Base-by-base conservation (phyloP, 2,113 vertebrate species). In the Orcinus orca region DNA sequence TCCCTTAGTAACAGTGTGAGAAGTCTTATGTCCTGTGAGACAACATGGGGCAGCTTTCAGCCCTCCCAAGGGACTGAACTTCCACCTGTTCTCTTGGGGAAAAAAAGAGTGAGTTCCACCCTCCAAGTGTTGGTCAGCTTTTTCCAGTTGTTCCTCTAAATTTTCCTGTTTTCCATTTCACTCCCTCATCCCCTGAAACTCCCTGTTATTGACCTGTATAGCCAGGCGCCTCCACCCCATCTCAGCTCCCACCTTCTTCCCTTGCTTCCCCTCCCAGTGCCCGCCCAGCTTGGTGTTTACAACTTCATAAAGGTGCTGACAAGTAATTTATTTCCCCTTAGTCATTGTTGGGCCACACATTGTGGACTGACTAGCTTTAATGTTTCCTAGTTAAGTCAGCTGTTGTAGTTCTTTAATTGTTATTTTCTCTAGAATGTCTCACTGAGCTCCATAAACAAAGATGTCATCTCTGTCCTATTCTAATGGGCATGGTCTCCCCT, bases 241-340 rank as follows among this genome's bases (percentile, higher is more conserved):
- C 31, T 60, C 29, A 76, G 0, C 70, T 80, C 38, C 87, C 50
- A 36, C 63, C 85, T 80, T 53, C 31, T 53, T 80, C n/a, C 12
- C 36, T 80, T 80, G 33, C n/a, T 80, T 85, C 8, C 15, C 67
- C 58, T n/a, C 41, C 55, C 13, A 20, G 2, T 74, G 36, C 41
- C 63, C 63, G 12, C 65, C 47, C 60, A 31, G 36, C 68, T 33
- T 91, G 62, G 9, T 91, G 63, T 97, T 93, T 92, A 97, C 86
- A 93, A 20, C 53, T 92, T 97, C 18, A 50, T 23, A 38, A 89
- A 94, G 62, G 29, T 93, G 60, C 88, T 95, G 47, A 83, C 89
- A 95, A 23, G 79, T 94, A 90, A 92, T 97, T 36, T 41, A 41
- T 93, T 95, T 97, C 87, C n/a, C 33, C n/a, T 97, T 97, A 97